Base-by-base conservation (phyloP, 2,113 vertebrate genomes). In the Myotis brandtii region DNA sequence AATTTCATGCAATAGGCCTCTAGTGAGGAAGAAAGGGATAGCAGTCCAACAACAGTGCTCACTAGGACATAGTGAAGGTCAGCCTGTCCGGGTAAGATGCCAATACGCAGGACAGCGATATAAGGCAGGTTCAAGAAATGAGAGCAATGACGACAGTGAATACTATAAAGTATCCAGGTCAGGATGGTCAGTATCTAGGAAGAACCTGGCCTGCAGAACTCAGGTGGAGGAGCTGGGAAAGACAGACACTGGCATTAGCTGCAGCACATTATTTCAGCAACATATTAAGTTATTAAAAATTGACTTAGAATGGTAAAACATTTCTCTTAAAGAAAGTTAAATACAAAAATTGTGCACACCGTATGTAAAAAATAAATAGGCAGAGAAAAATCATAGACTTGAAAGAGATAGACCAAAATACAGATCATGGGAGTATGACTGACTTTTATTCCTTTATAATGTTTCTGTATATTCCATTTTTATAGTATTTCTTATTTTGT, bases 251-350 rank as follows among this genome's bases (percentile, higher is more conserved):
- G 3, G 54, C 25, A 54, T 79, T 23, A 90, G 48, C 25, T 32
- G 40, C 54, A 70, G 17, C 46, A 64, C 30, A 32, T 66, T 86
- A 59, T 89, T 64, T 81, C 48, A 11, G 40, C 43, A 67, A 79
- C 21, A 40, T 6, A 70, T 34, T 85, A 76, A 56, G 75, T 56
- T 82, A 75, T 54, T 62, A 50, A 86, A 97, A 86, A 73, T 73
- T n/a, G 62, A 82, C 12, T 34, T 82, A 66, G 76, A 94, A 46
- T 90, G 16, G 25, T 79, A 91, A 76, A 70, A 89, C 3, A 75
- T 9, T 79, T 92, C 20, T 75, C 37, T 77, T 54, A 66, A 91
- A 90, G 20, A 7, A 88, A 89, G 43, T 48, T 23, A 93, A 93
- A 80, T 23, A 30, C 0, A 75, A 85, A 88, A 93, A 21, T 1